Evolutionary conservation across 2,888 invertebrate species (phyloP).

Genomic region (Stomorhina lunata): DNA sequence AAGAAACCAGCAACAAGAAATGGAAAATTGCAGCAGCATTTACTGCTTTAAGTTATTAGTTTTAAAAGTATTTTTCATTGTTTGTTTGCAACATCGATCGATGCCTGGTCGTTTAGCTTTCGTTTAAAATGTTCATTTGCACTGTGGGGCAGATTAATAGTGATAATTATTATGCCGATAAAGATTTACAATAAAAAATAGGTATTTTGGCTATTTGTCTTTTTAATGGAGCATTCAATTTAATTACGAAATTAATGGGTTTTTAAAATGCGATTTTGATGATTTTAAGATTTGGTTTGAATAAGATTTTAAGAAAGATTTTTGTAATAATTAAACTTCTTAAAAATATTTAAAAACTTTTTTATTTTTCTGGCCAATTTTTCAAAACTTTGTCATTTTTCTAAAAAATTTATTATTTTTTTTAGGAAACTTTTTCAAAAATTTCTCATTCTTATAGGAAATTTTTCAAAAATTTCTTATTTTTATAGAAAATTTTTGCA

Average conservation of each 20-base stretch:
- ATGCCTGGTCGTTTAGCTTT: slow-evolving; percentile 21
- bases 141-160: slow-evolving; percentile 3
- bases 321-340: no score
- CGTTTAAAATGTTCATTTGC: background rate
- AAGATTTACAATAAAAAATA: background rate
- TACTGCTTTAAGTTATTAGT: slow-evolving; percentile 50
- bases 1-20: background rate
- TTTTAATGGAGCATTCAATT: background rate
- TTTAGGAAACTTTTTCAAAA: no score
- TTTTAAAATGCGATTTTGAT: background rate
- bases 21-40: slow-evolving; percentile 44
- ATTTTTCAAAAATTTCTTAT: no score
- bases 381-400: no score
- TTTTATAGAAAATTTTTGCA: no score
- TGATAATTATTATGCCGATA: slow-evolving; percentile 8
- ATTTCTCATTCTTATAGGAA: no score
- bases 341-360: no score
- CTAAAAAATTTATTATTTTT: no score
- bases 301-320: no score
- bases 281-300: no score
- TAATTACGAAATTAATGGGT: background rate
- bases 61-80: slow-evolving; percentile 12
- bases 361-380: no score
- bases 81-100: slow-evolving; percentile 35
- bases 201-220: background rate